These are phyloP conservation scores for Rhynchopsitta pachyrhyncha DNA, from an alignment of 2,113 vertebrate genomes.

Conservation along the genomic window DNA sequence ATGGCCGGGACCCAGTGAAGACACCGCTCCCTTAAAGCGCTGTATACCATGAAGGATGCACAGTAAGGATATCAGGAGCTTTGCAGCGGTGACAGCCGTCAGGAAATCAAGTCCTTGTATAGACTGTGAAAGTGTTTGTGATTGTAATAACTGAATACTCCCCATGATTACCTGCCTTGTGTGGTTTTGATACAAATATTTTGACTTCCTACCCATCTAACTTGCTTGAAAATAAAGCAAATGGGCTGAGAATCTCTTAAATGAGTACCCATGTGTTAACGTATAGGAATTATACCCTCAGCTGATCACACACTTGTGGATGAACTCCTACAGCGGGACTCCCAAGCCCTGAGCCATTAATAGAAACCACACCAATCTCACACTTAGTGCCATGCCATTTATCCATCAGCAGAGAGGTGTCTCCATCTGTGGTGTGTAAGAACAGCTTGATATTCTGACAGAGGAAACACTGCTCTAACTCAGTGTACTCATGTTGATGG, in stretches of 20 bases:
- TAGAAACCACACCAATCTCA: not conserved
- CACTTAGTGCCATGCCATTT: not conserved
- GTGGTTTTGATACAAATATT: not conserved
- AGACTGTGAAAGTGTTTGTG: not conserved
- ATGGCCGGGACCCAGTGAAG: not conserved
- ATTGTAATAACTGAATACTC: not conserved
- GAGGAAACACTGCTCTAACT: not conserved
- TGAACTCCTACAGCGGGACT: not conserved
- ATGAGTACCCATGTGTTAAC: not conserved
- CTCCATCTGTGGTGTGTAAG: constrained; percentile 20
- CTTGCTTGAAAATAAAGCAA: not conserved
- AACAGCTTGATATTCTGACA: constrained; percentile 17
- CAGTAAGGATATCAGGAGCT: not conserved
- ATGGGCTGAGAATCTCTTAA: not conserved
- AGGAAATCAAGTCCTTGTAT: not conserved
- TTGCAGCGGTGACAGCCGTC: not conserved
- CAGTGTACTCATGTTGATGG: not conserved
- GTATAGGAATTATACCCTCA: not conserved
- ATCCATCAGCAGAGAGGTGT: not conserved
- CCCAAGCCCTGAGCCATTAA: not conserved
- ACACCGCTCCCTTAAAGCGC: not conserved
- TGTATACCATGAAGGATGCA: not conserved
- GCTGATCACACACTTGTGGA: not conserved
- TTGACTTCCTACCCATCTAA: not conserved
- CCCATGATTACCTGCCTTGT: not conserved